Evolutionary conservation across 2,888 invertebrate species (phyloP), one percentile per base, ranked within the genome.

Genomic region (Kuschelorhynchus macadamiae): DNA sequence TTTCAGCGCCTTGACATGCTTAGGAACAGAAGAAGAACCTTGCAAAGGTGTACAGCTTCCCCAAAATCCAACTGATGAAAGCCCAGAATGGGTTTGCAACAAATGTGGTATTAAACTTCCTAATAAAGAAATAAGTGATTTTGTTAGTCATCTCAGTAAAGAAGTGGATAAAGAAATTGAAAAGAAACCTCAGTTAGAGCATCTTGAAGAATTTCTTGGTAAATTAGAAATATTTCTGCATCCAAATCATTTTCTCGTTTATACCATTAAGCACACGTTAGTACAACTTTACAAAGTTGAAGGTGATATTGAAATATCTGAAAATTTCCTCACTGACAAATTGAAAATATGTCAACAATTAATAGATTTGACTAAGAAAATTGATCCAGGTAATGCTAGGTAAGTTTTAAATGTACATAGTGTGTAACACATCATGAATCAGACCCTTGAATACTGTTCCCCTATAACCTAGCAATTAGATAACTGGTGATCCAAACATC

Each of bases 31-130:
- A 3, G 85, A 81, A 11, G 81, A 80, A 0, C 82, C 86, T 0
- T 92, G 92, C 74, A 88, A 87, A 65, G 92, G 92, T 7, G 85
- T 87, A 1, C 91, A 93, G 76, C 80, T 92, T 33, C 90, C 93
- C 0, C 84, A 87, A 71, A 85, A 90, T 78, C 89, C 92, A 0
- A 50, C 69, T 2, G 70, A 74, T 4, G 67, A 70, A 2, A 67
- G 73, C 18, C 80, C 90, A 62, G 85, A 90, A 67, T 92, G 92
- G 92, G 85, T 86, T 71, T 92, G 92, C 78, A 86, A 88, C 71
- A 85, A 86, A 72, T 92, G 92, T 77, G 84, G 87, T 0, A 87
- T 90, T 1, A 85, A 85, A 74, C 83, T 93, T 0, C 88, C 86
- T 25, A 87, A 88, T 56, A 85, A 86, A 17, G 90, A 92, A 82